Evolutionary conservation across 2,888 invertebrate species (phyloP), one percentile per base, ranked within the genome.

Genomic region (Napeogenes sylphis): DNA sequence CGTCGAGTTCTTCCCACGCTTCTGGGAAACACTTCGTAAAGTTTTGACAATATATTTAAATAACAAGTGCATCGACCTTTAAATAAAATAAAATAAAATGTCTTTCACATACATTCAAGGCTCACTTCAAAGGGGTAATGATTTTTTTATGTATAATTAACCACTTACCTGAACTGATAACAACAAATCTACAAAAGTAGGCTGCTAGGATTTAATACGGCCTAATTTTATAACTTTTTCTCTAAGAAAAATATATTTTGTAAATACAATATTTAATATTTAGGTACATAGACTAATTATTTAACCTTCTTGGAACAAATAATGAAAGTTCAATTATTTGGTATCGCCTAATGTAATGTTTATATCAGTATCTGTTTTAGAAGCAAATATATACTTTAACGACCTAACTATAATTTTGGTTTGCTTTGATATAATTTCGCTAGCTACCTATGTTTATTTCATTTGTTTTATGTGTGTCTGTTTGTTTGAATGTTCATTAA

Each of bases 11-110:
- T 76, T 76, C 83, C 83, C 81, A 85, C 84, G 82, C 79, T 86
- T 85, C 86, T 84, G 78, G 74, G 86, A 87, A 87, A 73, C 70
- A 73, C 78, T 78, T 79, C 30, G 51, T 30, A 51, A 69, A 74
- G 72, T 79, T 83, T 80, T 81, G 82, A 81, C 81, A 83, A 81
- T 81, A 79, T 83, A 81, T 82, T 81, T 80, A 75, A 80, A 76
- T 70, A 74, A 75, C 71, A 78, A 76, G 75, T 72, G 68, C 70
- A 69, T 71, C 69, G 69, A 72, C 73, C 67, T 69, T 30, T 45
- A 47, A 21, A 47, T 47, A 13, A 60, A 56, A 47, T 47, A 13
- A 60, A 56, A 55, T 21, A 55, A 33, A 64, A n/a, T 30, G 46
- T 45, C 45, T 59, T 45, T 54, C 47, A 47, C 47, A 4, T n/a